phyloP scores from a whole-genome alignment of 2,797 vertebrate species.

The Balearica regulorum region DNA sequence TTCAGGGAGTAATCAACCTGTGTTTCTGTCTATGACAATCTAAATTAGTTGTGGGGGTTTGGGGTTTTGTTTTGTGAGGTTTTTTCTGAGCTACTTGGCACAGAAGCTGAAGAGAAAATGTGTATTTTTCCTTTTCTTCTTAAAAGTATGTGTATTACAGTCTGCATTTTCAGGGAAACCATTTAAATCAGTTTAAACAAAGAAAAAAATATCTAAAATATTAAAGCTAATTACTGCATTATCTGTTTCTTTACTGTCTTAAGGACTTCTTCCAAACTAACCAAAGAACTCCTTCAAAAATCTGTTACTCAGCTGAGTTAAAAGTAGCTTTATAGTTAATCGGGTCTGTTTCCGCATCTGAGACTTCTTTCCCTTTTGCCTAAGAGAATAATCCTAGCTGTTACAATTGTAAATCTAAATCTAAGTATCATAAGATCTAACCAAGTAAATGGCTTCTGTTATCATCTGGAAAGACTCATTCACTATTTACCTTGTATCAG shows the following conservation, averaged over 20 bases:
- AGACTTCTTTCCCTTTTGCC: background rate
- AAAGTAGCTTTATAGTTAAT: background rate
- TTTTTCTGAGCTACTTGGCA: background rate
- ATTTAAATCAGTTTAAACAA: background rate
- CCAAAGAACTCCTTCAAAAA: background rate
- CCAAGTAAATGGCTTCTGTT: background rate
- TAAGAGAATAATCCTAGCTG: background rate
- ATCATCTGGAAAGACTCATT: background rate
- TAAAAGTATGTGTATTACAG: background rate
- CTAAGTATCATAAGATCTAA: background rate
- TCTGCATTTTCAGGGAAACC: background rate
- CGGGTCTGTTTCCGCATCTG: background rate
- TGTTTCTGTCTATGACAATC: background rate
- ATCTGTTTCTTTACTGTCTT: background rate
- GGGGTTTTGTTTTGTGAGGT: background rate
- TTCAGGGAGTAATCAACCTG: background rate
- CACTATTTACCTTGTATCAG: fast-evolving
- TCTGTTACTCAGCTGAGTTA: background rate
- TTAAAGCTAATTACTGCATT: background rate
- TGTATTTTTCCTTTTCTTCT: background rate
- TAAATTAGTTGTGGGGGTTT: background rate
- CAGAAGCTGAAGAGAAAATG: background rate
- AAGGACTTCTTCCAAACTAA: background rate
- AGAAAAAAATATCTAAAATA: background rate
- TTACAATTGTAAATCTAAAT: background rate